phyloP scores from a whole-genome alignment of 2,888 invertebrate genomes.

The Globia sparganii region DNA sequence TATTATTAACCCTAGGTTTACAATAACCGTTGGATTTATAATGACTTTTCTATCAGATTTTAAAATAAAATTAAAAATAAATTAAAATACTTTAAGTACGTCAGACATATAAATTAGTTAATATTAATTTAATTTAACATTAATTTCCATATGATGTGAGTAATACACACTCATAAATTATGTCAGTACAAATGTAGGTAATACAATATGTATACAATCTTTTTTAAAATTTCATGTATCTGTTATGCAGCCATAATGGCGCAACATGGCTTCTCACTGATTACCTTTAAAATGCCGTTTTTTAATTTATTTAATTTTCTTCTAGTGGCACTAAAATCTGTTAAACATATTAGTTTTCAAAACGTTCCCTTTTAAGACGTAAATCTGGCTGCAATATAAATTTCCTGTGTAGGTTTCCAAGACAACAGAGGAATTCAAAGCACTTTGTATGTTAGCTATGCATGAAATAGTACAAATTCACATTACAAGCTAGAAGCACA shows the following conservation, averaged over 20 bases:
- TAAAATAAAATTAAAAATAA: too few species aligned
- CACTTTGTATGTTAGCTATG: constrained; percentile 14
- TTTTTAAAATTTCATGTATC: too few species aligned
- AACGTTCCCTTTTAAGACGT: neutral
- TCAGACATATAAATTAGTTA: too few species aligned
- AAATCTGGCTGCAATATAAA: neutral
- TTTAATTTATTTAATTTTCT: neutral
- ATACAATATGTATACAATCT: too few species aligned
- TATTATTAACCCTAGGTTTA: neutral
- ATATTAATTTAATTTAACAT: too few species aligned
- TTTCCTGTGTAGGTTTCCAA: neutral
- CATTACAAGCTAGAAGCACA: constrained; percentile 1
- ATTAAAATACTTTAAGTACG: too few species aligned
- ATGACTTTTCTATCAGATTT: neutral
- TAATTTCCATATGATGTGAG: too few species aligned
- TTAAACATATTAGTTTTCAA: neutral
- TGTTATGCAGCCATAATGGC: too few species aligned
- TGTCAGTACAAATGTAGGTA: too few species aligned
- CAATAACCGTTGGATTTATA: neutral
- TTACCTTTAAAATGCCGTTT: too few species aligned
- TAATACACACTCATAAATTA: too few species aligned
- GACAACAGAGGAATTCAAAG: constrained; percentile 19
- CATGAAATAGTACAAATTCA: constrained; percentile 21
- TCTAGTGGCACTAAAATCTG: neutral
- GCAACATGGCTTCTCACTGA: too few species aligned